phyloP scores from a whole-genome alignment of 2,888 invertebrate species.

The Morpho helenor region DNA sequence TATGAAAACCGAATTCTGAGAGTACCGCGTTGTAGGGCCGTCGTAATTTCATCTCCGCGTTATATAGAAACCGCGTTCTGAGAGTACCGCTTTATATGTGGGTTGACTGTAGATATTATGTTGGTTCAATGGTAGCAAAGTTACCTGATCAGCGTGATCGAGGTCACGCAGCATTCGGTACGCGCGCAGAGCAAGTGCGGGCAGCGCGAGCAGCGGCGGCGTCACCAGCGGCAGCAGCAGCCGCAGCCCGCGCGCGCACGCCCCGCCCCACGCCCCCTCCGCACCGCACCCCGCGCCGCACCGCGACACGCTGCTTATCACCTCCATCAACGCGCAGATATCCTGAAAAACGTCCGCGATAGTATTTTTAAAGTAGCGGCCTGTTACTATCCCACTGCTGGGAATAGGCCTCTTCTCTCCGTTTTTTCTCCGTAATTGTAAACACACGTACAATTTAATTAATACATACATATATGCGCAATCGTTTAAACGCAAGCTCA shows the following conservation, averaged over 20 bases:
- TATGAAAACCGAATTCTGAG: neutral
- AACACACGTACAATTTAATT: too few species aligned
- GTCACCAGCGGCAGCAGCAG: slow-evolving; percentile 50
- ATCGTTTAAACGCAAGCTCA: too few species aligned
- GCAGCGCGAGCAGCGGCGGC: slow-evolving; percentile 53
- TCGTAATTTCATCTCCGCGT: neutral
- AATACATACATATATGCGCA: too few species aligned
- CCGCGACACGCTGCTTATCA: slow-evolving; percentile 75
- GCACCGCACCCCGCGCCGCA: slow-evolving; percentile 39
- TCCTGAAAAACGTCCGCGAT: slow-evolving; percentile 72
- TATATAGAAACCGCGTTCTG: neutral
- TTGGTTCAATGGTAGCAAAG: neutral
- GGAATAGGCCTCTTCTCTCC: too few species aligned
- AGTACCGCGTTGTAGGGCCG: neutral
- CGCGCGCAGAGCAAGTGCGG: slow-evolving; percentile 56
- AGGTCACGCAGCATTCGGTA: slow-evolving; percentile 64
- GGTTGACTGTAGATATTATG: neutral
- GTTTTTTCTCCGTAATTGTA: too few species aligned
- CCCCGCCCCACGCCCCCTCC: slow-evolving; percentile 38
- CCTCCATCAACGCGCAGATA: slow-evolving; percentile 87
- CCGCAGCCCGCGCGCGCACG: slow-evolving; percentile 57
- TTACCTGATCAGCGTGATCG: slow-evolving; percentile 58
- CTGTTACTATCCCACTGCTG: too few species aligned
- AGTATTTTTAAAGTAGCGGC: too few species aligned
- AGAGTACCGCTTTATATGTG: neutral